Percentiles rank a stretch among this genome's conserved stretches.
These are phyloP conservation scores for Sapayoa aenigma DNA, from an alignment of 2,113 vertebrate species.

Conservation along the genomic window DNA sequence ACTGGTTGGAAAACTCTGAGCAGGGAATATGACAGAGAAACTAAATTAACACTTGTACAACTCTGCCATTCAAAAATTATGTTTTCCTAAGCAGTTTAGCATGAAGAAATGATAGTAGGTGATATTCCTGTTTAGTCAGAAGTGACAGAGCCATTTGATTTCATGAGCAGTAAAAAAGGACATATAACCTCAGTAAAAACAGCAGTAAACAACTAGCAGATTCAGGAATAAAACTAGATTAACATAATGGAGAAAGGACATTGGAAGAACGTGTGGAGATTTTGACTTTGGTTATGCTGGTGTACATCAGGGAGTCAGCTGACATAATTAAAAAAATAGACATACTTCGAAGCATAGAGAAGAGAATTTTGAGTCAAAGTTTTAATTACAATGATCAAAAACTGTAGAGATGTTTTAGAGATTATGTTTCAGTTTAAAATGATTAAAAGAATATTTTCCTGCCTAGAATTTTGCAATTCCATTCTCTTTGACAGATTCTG, in stretches of 20 bases:
- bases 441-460: background rate
- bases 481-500: background rate
- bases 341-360: background rate
- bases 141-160: slow-evolving; percentile 36
- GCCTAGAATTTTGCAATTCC: background rate
- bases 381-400: background rate
- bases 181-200: background rate
- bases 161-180: slow-evolving; percentile 30
- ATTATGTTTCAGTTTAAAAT: background rate
- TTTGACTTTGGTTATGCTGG: background rate
- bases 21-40: background rate
- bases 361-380: background rate
- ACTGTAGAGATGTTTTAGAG: background rate
- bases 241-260: background rate
- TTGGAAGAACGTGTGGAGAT: background rate
- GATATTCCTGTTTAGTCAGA: slow-evolving; percentile 25
- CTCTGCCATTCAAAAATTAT: background rate
- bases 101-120: background rate
- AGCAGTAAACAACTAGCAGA: background rate
- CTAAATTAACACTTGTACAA: background rate
- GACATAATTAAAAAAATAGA: background rate
- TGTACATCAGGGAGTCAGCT: background rate
- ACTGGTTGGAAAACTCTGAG: background rate
- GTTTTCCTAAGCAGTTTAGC: background rate
- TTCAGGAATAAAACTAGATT: slow-evolving; percentile 23